Evolutionary conservation across 2,797 vertebrate genomes (phyloP), one percentile per base, ranked within the genome.

Genomic region (Accipiter fasciatus): DNA sequence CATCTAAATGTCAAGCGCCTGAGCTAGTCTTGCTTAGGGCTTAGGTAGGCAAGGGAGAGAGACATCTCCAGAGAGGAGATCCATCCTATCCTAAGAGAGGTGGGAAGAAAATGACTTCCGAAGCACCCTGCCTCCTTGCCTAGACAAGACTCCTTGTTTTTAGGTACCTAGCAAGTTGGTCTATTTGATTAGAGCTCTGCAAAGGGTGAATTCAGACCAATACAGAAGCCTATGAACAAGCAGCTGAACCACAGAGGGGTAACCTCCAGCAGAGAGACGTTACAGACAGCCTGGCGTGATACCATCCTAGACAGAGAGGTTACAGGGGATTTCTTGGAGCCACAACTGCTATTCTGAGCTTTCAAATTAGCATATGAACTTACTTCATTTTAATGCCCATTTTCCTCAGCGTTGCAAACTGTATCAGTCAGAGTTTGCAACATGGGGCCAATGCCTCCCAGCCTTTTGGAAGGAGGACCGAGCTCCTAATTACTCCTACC

Each of bases 371-470:
- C 9, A 22, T 31, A 37, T 17, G 28, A 54, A n/a, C 9, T 37
- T 26, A 7, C 5, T 54, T 52, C 1, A 0, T 49, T 81, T 84
- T 55, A 46, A 73, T 77, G 85, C 13, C 18, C 31, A 22, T 83
- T 91, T 91, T 77, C 55, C 50, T 44, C 33, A 44, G 62, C 28
- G 42, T 39, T 2, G 1, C 33, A 29, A 79, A 66, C 28, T 26
- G 6, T 24, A 52, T 66, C 46, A 20, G 26, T 11, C 49, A 37
- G 47, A 64, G 31, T 25, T 42, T 42, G n/a, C 7, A 3, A 72
- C 7, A 14, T 0, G 9, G 21, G 17, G 24, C 17, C 19, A 73
- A 31, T 0, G 0, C 9, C 42, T 55, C 40, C 37, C 11, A 73
- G 37, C 12, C 10, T 57, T 67, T 52, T 67, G 44, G 61, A 85